Evolutionary conservation across 2,797 vertebrate genomes (phyloP).

Genomic region (Betta splendens): DNA sequence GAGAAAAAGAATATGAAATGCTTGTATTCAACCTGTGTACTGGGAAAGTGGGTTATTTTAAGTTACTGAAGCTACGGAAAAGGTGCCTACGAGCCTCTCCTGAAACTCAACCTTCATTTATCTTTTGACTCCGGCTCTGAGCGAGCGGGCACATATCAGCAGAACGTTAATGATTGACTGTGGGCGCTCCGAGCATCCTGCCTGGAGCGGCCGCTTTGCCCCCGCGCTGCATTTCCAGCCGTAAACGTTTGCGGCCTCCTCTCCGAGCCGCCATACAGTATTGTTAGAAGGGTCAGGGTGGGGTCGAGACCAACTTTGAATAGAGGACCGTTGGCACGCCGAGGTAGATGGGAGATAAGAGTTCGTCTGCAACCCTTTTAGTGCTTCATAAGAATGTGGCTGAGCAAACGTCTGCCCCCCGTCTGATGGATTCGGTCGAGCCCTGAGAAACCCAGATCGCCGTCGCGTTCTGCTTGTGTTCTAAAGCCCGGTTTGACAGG

Average conservation of each 20-base stretch:
- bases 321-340: slow-evolving; percentile 71
- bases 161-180: slow-evolving; percentile 80
- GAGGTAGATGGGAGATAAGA: slow-evolving; percentile 75
- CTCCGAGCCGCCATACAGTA: slow-evolving; percentile 71
- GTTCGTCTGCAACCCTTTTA: slow-evolving; percentile 69
- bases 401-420: slow-evolving; percentile 70
- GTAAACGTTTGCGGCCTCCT: slow-evolving; percentile 76
- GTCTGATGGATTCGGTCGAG: slow-evolving; percentile 71
- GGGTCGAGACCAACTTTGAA: slow-evolving; percentile 66
- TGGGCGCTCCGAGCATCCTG: slow-evolving; percentile 62
- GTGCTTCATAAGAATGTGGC: slow-evolving; percentile 71
- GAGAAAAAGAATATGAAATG: slow-evolving; percentile 27
- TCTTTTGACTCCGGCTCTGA: slow-evolving; percentile 64
- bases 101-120: slow-evolving; percentile 73
- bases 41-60: too few species aligned
- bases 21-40: too few species aligned
- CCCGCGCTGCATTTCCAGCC: slow-evolving; percentile 72
- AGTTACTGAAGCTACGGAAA: too few species aligned
- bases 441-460: slow-evolving; percentile 69
- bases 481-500: slow-evolving; percentile 71
- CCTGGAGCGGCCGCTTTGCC: slow-evolving; percentile 73
- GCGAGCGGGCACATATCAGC: slow-evolving; percentile 67
- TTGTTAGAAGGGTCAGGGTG: slow-evolving; percentile 63
- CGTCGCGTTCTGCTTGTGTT: slow-evolving; percentile 49
- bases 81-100: slow-evolving; percentile 42